A percentile compares a stretch with the other conserved stretches of the same genome.
phyloP scores from a whole-genome alignment of 2,888 invertebrate species.

The Pachydiplax longipennis region DNA sequence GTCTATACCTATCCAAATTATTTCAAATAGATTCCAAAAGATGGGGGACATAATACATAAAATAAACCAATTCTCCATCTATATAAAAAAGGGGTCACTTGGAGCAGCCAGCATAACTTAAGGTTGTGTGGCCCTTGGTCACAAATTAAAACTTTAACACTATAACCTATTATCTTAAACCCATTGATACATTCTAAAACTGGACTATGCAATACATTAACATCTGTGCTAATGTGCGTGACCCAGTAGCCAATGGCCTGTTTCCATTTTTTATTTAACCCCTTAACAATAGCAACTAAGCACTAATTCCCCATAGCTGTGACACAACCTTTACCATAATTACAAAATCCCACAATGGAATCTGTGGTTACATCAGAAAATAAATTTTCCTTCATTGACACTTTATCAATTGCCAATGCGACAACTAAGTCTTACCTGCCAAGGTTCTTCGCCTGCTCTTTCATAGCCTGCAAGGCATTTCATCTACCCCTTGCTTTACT shows the following conservation, averaged over 20 bases:
- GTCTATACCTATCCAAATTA: no score
- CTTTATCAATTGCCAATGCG: neutral
- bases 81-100: neutral
- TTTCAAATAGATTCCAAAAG: no score
- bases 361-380: neutral
- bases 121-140: neutral
- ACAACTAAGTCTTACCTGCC: neutral
- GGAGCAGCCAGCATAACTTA: neutral
- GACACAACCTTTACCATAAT: neutral
- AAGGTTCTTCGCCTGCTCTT: neutral
- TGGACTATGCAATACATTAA: neutral
- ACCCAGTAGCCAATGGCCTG: constrained; percentile 1
- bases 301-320: neutral
- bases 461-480: neutral
- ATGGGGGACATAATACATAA: no score
- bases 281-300: neutral
- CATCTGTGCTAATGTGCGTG: neutral
- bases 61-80: no score
- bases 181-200: neutral
- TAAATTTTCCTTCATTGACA: neutral
- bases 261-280: neutral
- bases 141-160: neutral
- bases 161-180: neutral
- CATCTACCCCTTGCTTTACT: neutral
- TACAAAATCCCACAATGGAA: neutral